These are phyloP conservation scores for Neodiprion fabricii DNA, from an alignment of 1,140 invertebrate genomes.

Conservation along the genomic window DNA sequence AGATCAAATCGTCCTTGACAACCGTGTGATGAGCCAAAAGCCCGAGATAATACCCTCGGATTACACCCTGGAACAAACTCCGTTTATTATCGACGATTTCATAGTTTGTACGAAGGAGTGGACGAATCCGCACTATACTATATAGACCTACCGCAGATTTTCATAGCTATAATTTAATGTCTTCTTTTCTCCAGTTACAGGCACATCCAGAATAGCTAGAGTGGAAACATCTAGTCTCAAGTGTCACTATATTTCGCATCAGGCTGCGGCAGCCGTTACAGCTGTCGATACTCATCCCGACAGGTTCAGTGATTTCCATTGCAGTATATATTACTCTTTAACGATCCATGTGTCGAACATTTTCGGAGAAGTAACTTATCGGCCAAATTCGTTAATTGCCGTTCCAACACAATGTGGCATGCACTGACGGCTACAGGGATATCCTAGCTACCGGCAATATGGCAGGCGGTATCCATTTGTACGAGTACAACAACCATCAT, in stretches of 20 bases:
- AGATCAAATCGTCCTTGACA: neutral
- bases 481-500: slow-evolving; percentile 29
- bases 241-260: slow-evolving; percentile 29
- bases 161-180: too few relatives aligned
- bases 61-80: slow-evolving; percentile 16
- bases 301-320: slow-evolving; percentile 25
- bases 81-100: slow-evolving; percentile 30
- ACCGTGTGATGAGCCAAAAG: neutral
- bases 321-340: neutral
- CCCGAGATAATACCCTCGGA: slow-evolving; percentile 20
- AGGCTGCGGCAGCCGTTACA: slow-evolving; percentile 21
- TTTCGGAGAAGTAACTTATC: neutral
- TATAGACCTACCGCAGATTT: too few relatives aligned
- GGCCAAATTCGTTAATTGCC: too few relatives aligned
- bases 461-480: slow-evolving; percentile 27
- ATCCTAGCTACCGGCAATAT: slow-evolving; percentile 35
- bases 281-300: slow-evolving; percentile 37
- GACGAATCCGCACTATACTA: neutral
- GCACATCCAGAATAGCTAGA: slow-evolving; percentile 30
- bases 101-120: slow-evolving; percentile 21
- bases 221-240: slow-evolving; percentile 34
- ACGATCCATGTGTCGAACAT: neutral
- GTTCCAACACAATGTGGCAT: too few relatives aligned
- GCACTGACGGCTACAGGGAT: slow-evolving; percentile 22
- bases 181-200: slow-evolving; percentile 19